Conservation (phyloP, 2,113 vertebrate genomes). For the Sterrhoptilus dennistouni region DNA sequence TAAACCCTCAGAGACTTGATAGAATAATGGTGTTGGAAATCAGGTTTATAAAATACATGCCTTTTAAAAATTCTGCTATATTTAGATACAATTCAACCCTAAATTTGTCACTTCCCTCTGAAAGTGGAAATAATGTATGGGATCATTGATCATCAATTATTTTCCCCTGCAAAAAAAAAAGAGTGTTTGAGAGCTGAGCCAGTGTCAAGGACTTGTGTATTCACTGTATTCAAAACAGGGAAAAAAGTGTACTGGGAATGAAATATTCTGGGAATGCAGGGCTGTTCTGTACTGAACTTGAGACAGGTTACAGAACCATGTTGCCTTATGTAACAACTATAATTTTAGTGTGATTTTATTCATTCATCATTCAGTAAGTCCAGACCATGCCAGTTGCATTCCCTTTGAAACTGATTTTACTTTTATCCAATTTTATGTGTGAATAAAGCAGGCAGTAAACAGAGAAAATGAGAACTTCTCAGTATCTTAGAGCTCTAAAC, state of each 20-base stretch:
- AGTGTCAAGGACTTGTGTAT: not conserved
- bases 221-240: not conserved
- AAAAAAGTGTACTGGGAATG: not conserved
- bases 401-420: not conserved
- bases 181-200: not conserved
- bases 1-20: not conserved
- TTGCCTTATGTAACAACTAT: not conserved
- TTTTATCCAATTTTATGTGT: not conserved
- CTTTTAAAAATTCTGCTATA: not conserved
- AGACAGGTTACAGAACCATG: not conserved
- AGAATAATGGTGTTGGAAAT: not conserved
- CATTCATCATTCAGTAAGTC: not conserved
- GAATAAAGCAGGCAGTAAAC: not conserved
- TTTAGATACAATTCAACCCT: not conserved
- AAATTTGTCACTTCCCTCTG: not conserved
- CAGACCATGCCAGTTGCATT: not conserved
- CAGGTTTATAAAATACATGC: not conserved
- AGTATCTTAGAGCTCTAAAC: not conserved
- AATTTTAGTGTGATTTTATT: conserved; percentile 32
- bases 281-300: not conserved
- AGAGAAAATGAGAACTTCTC: not conserved
- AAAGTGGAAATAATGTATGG: not conserved
- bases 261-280: not conserved
- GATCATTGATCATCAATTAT: not conserved
- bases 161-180: not conserved